phyloP scores from a whole-genome alignment of 2,797 vertebrate genomes.

The Melanotaenia boesemani region DNA sequence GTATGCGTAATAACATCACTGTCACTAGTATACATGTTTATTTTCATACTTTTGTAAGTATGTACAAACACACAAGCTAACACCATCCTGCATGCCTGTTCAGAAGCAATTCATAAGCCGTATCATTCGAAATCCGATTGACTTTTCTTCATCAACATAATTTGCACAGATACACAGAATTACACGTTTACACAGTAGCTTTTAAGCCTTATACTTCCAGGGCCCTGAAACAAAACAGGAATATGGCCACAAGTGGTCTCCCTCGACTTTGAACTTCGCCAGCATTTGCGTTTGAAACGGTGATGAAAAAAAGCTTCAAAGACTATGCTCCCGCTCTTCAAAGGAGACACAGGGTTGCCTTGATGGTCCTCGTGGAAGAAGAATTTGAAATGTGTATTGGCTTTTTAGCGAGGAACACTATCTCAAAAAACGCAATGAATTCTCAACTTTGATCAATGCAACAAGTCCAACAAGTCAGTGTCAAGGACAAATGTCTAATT shows the following conservation, averaged over 20 bases:
- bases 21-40: background rate
- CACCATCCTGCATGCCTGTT: constrained; percentile 40
- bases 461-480: constrained; percentile 16
- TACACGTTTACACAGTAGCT: constrained; percentile 17
- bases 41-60: background rate
- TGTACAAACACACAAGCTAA: constrained; percentile 16
- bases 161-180: constrained; percentile 30
- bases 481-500: constrained; percentile 13
- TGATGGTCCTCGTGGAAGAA: constrained; percentile 68
- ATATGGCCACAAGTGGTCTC: constrained; percentile 74
- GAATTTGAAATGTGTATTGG: constrained; percentile 75
- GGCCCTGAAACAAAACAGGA: constrained; percentile 75
- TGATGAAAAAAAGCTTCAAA: constrained; percentile 84
- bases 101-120: constrained; percentile 68
- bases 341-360: constrained; percentile 77
- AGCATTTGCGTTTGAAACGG: constrained; percentile 80
- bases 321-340: constrained; percentile 77
- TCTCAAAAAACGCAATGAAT: constrained; percentile 75
- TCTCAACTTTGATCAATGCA: constrained; percentile 5
- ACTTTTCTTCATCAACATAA: constrained; percentile 54
- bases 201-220: constrained; percentile 62
- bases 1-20: background rate
- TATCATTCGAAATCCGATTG: constrained; percentile 57
- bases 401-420: constrained; percentile 77
- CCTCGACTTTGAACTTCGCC: constrained; percentile 81